phyloP scores from a whole-genome alignment of 2,888 invertebrate species.

The Panorpa germanica region DNA sequence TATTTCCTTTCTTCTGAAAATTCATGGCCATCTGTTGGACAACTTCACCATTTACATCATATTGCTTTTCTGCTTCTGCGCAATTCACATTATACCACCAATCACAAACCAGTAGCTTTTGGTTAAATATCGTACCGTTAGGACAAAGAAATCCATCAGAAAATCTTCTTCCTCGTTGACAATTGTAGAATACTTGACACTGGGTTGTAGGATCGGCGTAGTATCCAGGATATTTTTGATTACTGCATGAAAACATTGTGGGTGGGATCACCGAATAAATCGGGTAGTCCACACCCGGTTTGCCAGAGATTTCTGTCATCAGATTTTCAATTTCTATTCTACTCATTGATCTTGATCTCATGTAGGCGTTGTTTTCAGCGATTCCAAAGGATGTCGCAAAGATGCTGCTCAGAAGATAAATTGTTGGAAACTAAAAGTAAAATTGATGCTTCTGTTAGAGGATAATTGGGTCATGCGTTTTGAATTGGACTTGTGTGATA shows the following conservation, averaged over 20 bases:
- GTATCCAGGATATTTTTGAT: slow-evolving; percentile 22
- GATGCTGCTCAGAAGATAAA: too few relatives aligned
- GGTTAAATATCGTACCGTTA: slow-evolving; percentile 27
- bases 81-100: slow-evolving; percentile 27
- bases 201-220: slow-evolving; percentile 24
- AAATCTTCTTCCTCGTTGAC: slow-evolving; percentile 18
- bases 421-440: too few relatives aligned
- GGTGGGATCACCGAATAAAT: slow-evolving; percentile 19
- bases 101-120: slow-evolving; percentile 21
- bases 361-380: too few relatives aligned
- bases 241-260: slow-evolving; percentile 21
- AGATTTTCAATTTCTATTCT: too few relatives aligned
- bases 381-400: too few relatives aligned
- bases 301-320: too few relatives aligned
- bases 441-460: too few relatives aligned
- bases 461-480: too few relatives aligned
- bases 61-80: slow-evolving; percentile 19
- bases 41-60: slow-evolving; percentile 20
- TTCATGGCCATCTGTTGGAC: slow-evolving; percentile 16
- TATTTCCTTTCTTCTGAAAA: too few relatives aligned
- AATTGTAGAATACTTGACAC: slow-evolving; percentile 23
- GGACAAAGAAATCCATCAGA: slow-evolving; percentile 24
- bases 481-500: too few relatives aligned
- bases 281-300: slow-evolving; percentile 22
- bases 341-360: too few relatives aligned